Base-by-base conservation (phyloP, 30 jellyfish, hydroid and myxozoan genomes). In the Turritopsis rubra region DNA sequence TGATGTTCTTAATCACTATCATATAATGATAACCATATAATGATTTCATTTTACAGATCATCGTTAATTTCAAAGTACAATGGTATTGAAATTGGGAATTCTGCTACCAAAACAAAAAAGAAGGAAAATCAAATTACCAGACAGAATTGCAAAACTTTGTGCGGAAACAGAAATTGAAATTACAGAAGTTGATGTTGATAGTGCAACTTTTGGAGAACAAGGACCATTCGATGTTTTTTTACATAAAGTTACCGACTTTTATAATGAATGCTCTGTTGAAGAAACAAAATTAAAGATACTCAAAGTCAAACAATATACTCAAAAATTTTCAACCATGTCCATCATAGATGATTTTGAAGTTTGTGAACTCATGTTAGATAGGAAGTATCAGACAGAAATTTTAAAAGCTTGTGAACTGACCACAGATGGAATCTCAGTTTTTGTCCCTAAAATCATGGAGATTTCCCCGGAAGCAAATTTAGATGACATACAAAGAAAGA, bases 151-250 rank as follows among this genome's bases (percentile, higher is more conserved):
- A 0, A 75, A 82, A 25, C 75, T 77, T 28, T 88, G 98, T 75
- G 52, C 71, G 54, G 81, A 71, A 26, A 65, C 75, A 7, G 71
- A 79, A 75, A 92, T 94, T 9, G 78, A 79, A 54, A 53, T 94
- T 52, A 79, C 66, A 52, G 97, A 75, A 22, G 79, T 94, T 16
- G 81, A 89, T 71, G 70, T 85, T 20, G 90, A 81, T 18, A 88
- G 82, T 29, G 88, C 65, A 21, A 53, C 52, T 16, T 68, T 68
- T 7, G 29, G 18, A 20, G 53, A 71, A 30, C 88, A 84, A 81
- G 99, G 99, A 52, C 96, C 96, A 20, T 95, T 86, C 85, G 96
- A 89, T 72, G 86, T 89, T 1, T 79, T 95, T 26, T 53, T 95
- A 30, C 99, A 95, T 83, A 95, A 95, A 74, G 79, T 90, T n/a